These are phyloP conservation scores for Baryphthengus martii DNA, from an alignment of 2,113 vertebrate genomes.

Conservation along the genomic window DNA sequence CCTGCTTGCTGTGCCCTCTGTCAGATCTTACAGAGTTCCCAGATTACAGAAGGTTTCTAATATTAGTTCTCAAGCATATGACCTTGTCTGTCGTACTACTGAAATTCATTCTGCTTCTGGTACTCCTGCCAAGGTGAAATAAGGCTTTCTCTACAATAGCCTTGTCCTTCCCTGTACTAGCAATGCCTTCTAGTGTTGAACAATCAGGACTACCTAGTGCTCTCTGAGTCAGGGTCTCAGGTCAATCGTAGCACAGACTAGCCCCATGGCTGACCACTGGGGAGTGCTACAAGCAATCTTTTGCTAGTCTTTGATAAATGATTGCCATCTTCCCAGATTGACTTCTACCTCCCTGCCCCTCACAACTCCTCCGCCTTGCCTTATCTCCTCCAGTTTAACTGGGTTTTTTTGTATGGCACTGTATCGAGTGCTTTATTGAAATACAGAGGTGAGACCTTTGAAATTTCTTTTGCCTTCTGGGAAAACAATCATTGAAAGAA, in stretches of 20 bases:
- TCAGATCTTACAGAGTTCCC: conserved; percentile 1
- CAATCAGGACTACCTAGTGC: neutral
- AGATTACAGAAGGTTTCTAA: conserved; percentile 28
- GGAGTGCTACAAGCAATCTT: neutral
- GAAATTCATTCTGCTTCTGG: conserved; percentile 30
- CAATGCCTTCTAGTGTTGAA: conserved; percentile 30
- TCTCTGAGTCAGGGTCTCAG: neutral
- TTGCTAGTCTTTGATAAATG: neutral
- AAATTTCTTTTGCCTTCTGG: neutral
- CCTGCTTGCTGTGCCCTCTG: neutral
- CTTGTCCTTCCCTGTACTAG: neutral
- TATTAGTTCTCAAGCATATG: conserved; percentile 5
- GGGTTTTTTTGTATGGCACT: neutral
- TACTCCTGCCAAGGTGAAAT: conserved; percentile 41
- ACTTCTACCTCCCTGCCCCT: neutral
- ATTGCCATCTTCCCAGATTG: neutral
- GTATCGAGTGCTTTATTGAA: neutral
- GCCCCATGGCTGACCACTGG: neutral
- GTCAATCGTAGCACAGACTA: neutral
- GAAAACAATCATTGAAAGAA: neutral
- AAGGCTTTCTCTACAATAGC: neutral
- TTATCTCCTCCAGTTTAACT: neutral
- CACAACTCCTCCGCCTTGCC: neutral
- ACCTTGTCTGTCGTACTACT: conserved; percentile 30
- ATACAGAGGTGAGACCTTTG: neutral